A percentile compares a stretch with the other conserved stretches of the same genome.
phyloP scores from a whole-genome alignment of 2,113 vertebrate species.

The Alaudala cheleensis region DNA sequence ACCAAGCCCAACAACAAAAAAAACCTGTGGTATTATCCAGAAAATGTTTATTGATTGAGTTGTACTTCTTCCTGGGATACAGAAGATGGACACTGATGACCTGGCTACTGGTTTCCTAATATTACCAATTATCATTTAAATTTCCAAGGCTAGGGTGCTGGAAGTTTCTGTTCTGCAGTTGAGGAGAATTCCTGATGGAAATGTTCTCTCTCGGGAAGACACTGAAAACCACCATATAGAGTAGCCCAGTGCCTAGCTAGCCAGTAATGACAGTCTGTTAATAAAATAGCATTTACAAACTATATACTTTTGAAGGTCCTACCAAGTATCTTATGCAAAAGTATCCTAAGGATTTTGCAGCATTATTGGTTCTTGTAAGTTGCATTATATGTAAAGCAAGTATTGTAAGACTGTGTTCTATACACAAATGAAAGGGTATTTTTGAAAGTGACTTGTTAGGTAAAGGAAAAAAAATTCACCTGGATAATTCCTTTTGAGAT shows the following conservation, averaged over 20 bases:
- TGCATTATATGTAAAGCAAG: not conserved
- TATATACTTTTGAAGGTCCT: not conserved
- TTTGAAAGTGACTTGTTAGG: not conserved
- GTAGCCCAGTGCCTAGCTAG: not conserved
- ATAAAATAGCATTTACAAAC: not conserved
- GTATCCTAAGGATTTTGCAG: not conserved
- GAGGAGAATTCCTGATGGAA: not conserved
- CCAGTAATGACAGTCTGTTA: not conserved
- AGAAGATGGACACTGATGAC: not conserved
- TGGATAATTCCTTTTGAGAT: not conserved
- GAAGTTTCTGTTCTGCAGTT: not conserved
- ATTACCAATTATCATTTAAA: rapidly evolving
- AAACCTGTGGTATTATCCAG: not conserved
- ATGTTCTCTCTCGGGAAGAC: not conserved
- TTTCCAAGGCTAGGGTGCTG: not conserved
- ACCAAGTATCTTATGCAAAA: not conserved
- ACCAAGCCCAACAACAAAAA: not conserved
- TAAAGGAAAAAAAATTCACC: not conserved
- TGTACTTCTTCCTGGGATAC: not conserved
- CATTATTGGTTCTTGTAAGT: not conserved
- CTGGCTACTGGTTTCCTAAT: not conserved
- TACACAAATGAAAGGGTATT: not conserved
- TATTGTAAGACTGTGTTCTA: not conserved
- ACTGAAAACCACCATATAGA: not conserved
- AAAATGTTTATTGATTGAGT: not conserved